These are phyloP conservation scores for Drosophila sucinea DNA, from an alignment of 1,140 invertebrate species.

Conservation along the genomic window DNA sequence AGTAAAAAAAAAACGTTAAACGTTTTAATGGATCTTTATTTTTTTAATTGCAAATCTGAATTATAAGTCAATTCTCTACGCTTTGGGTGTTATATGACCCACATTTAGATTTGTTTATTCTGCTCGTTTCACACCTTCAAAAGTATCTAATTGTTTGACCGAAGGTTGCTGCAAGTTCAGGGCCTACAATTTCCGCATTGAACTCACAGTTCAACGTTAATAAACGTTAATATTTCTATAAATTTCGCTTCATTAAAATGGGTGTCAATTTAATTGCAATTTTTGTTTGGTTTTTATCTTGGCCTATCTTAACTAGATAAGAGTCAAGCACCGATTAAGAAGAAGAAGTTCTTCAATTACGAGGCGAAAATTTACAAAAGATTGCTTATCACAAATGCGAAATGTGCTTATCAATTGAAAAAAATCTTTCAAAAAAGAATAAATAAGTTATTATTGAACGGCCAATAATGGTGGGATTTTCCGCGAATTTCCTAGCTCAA, in stretches of 20 bases:
- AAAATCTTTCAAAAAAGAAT: not conserved
- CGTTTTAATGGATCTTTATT: conserved; percentile 34
- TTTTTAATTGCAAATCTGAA: conserved; percentile 36
- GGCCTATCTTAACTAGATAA: conserved; percentile 23
- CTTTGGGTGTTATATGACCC: conserved; percentile 65
- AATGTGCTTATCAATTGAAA: conserved; percentile 24
- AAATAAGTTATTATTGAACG: not conserved
- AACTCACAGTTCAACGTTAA: not conserved
- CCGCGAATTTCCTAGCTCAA: not conserved
- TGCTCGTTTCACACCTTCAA: conserved; percentile 32
- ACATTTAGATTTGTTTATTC: conserved; percentile 33
- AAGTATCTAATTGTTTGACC: not conserved
- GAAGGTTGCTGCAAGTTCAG: conserved; percentile 51
- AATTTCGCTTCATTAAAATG: conserved; percentile 27
- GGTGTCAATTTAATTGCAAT: not conserved
- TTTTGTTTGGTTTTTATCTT: not conserved
- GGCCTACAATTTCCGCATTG: conserved; percentile 26
- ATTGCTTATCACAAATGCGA: conserved; percentile 48
- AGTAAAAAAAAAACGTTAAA: conserved; percentile 7
- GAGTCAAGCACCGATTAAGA: conserved; percentile 23
- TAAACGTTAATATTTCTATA: not conserved
- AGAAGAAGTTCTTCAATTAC: conserved; percentile 42
- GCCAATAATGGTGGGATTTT: not conserved
- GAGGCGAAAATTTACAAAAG: conserved; percentile 45
- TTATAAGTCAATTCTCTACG: conserved; percentile 28